Conservation (phyloP, 2,888 invertebrate species). For the Drosophila meridionalis region DNA sequence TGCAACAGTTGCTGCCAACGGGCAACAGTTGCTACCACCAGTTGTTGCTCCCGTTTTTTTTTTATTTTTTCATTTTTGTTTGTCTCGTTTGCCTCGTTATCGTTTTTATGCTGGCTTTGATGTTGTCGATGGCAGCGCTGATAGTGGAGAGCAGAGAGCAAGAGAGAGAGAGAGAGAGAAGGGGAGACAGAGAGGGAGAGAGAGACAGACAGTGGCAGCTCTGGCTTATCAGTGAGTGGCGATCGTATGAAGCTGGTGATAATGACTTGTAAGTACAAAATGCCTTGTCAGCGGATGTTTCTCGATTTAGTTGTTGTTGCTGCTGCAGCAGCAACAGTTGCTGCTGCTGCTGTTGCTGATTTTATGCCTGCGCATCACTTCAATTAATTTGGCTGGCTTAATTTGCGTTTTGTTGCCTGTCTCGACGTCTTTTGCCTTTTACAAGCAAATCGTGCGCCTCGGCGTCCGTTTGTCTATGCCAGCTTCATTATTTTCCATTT, state of each 20-base stretch:
- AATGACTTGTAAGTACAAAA: slow-evolving; percentile 84
- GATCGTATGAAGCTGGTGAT: slow-evolving; percentile 79
- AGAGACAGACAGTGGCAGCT: slow-evolving; percentile 26
- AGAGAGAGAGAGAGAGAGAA: background rate
- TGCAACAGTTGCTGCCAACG: slow-evolving; percentile 40
- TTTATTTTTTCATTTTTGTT: slow-evolving; percentile 16
- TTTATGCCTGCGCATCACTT: slow-evolving; percentile 74
- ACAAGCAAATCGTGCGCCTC: slow-evolving; percentile 83
- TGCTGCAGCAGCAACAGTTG: slow-evolving; percentile 15
- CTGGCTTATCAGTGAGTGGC: slow-evolving; percentile 65
- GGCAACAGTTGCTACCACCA: slow-evolving; percentile 29
- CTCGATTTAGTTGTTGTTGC: slow-evolving; percentile 57
- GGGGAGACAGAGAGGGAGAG: background rate
- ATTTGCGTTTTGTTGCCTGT: slow-evolving; percentile 73
- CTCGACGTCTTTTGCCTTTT: slow-evolving; percentile 53
- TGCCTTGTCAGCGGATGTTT: slow-evolving; percentile 77
- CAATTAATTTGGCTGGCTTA: slow-evolving; percentile 75
- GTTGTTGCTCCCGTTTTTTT: slow-evolving; percentile 39
- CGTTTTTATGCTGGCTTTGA: slow-evolving; percentile 73
- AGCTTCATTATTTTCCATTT: slow-evolving; percentile 71
- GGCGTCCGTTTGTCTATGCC: slow-evolving; percentile 84
- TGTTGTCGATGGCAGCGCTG: slow-evolving; percentile 71
- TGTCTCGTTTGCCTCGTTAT: slow-evolving; percentile 64
- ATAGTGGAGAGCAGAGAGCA: slow-evolving; percentile 39
- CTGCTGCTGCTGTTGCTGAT: slow-evolving; percentile 13